A percentile compares a stretch with the other conserved stretches of the same genome.
phyloP scores from a whole-genome alignment of 2,113 vertebrate species.

The Epinephelus fuscoguttatus region DNA sequence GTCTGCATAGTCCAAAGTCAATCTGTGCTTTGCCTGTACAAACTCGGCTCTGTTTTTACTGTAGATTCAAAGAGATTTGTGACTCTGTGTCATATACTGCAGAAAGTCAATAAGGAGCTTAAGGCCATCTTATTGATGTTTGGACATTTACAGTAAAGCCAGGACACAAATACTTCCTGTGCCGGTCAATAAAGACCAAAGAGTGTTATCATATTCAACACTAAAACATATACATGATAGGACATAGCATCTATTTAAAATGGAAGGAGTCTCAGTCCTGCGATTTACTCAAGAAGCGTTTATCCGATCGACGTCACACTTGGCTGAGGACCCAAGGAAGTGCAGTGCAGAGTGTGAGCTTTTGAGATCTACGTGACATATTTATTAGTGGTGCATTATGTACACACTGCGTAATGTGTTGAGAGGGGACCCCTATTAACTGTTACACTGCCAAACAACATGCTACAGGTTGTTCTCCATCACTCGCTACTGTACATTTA shows the following conservation, averaged over 20 bases:
- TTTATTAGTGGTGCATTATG: too few species aligned
- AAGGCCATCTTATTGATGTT: neutral
- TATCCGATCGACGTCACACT: too few species aligned
- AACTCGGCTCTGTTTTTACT: constrained; percentile 24
- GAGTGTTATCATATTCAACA: neutral
- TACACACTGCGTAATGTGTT: too few species aligned
- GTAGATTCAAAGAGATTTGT: constrained; percentile 13
- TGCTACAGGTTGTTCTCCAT: too few species aligned
- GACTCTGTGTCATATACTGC: neutral
- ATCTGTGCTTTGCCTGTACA: constrained; percentile 6
- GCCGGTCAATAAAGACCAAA: neutral
- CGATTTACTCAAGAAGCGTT: too few species aligned
- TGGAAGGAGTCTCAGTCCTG: too few species aligned
- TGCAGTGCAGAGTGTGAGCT: too few species aligned
- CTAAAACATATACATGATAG: neutral
- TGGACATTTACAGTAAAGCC: constrained; percentile 27
- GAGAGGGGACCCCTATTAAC: too few species aligned
- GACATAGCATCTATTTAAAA: neutral
- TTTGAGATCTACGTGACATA: too few species aligned
- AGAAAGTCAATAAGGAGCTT: neutral
- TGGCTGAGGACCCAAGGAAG: too few species aligned
- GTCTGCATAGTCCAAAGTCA: constrained; percentile 25
- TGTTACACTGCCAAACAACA: too few species aligned
- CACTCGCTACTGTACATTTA: too few species aligned
- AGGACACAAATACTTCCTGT: constrained; percentile 8